A percentile compares a stretch with the other conserved stretches of the same genome.
Evolutionary conservation across 37 sponge, comb jelly and placozoan species (phyloP).

Genomic region (Beroe forskalii): DNA sequence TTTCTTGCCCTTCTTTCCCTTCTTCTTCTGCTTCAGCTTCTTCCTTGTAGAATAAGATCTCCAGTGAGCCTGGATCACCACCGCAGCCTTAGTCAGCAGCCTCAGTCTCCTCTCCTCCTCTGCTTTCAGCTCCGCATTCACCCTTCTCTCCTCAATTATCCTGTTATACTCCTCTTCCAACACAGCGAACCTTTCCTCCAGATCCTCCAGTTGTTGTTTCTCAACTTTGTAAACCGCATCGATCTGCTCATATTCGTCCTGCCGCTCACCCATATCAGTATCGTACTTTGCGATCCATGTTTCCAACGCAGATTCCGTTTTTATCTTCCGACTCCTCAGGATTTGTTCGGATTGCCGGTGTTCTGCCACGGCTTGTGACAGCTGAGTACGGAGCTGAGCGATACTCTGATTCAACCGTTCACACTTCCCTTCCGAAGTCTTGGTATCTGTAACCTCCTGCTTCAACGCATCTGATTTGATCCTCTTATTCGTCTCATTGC

Average conservation of each 20-base stretch:
- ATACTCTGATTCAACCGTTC: conserved; percentile 71
- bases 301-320: conserved; percentile 86
- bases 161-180: conserved; percentile 77
- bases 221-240: conserved; percentile 72
- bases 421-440: conserved; percentile 59
- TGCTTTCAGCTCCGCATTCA: conserved; percentile 72
- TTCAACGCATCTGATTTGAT: conserved; percentile 73
- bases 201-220: conserved; percentile 79
- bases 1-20: conserved; percentile 70
- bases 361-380: conserved; percentile 67
- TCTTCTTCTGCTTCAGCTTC: conserved; percentile 68
- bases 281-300: conserved; percentile 96
- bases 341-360: conserved; percentile 79
- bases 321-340: conserved; percentile 65
- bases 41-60: conserved; percentile 70
- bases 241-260: conserved; percentile 70
- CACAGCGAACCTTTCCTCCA: conserved; percentile 80
- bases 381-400: conserved; percentile 70
- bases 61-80: conserved; percentile 78
- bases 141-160: conserved; percentile 84
- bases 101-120: conserved; percentile 73
- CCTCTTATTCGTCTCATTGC: conserved; percentile 75
- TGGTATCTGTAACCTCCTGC: conserved; percentile 68
- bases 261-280: conserved; percentile 86
- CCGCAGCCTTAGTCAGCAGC: conserved; percentile 72